Base-by-base conservation (phyloP, 2,113 vertebrate genomes). In the Rallus limicola region DNA sequence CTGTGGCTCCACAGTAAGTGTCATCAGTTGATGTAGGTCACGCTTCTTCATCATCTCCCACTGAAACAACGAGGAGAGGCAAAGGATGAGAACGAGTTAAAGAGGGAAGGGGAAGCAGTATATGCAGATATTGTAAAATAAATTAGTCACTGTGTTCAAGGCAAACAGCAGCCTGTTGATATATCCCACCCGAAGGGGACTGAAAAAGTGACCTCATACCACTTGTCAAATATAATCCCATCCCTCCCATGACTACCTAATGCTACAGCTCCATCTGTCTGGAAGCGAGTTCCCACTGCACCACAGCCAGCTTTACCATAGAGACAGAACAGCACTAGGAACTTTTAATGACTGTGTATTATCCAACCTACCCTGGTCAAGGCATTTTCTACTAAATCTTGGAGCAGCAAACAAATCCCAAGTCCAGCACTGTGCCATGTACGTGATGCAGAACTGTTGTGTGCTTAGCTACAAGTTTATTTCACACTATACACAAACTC, bases 201-300 rank as follows among this genome's bases (percentile, higher is more conserved):
- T 44, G 55, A 55, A 53, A n/a, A 55, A 79, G 82, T 96, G 94
- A 97, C 71, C 85, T 96, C 93, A 94, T 86, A 71, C 85, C 86
- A 74, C 94, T 88, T 29, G 82, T 94, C 90, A 90, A 59, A 42
- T 6, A 33, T 64, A 88, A 71, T 48, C 85, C 92, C 59, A 58
- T 67, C 88, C 90, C 88, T 95, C 87, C 93, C 94, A 62, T 16
- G 26, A 68, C 84, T 28, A 25, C 86, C 93, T 46, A 79, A 76
- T 19, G 62, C 74, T 82, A 36, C 88, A 86, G 80, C 90, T 70
- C 86, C 80, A 34, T 79, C 72, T 95, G 94, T 59, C 83, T 86
- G 93, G 86, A n/a, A 38, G 36, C 1, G 0, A 79, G 50, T 62
- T 36, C 67, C 46, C 29, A 4, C 64, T 24, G 59, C 59, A 18